Percentiles rank a stretch among this genome's conserved stretches.
Evolutionary conservation across 2,113 vertebrate species (phyloP).

Genomic region (Melanerpes aurifrons): DNA sequence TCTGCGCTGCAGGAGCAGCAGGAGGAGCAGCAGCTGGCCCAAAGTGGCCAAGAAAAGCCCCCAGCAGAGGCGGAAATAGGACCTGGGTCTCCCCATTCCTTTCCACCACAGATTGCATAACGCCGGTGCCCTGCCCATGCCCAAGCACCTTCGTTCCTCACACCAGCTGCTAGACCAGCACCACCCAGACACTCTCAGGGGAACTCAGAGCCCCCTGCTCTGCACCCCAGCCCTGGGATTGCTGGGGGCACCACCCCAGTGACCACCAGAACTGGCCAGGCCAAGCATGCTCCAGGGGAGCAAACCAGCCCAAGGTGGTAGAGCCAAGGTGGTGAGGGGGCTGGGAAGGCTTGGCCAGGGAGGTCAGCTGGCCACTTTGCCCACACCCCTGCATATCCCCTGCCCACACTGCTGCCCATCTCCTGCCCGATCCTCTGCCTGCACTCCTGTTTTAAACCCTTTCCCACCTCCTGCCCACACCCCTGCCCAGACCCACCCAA

Average conservation of each 20-base stretch:
- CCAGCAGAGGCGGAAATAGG: constrained; percentile 7
- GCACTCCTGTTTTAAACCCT: no score
- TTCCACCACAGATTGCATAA: constrained; percentile 42
- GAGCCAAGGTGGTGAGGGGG: rapidly evolving
- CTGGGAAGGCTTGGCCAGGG: no score
- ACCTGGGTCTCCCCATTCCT: constrained; percentile 22
- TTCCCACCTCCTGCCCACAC: no score
- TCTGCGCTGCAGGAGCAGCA: not conserved
- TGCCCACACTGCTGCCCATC: not conserved
- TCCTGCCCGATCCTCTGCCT: no score
- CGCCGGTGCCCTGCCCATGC: not conserved
- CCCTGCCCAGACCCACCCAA: no score
- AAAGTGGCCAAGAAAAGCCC: not conserved
- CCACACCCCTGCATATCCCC: no score
- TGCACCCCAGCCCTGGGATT: rapidly evolving
- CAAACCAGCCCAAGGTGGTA: not conserved
- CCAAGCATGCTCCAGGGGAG: not conserved
- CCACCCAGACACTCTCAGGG: rapidly evolving
- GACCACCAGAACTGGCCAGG: rapidly evolving
- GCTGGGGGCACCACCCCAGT: not conserved
- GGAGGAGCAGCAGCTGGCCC: not conserved
- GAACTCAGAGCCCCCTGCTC: not conserved
- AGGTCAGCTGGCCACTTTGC: not conserved
- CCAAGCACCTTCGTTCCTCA: not conserved
- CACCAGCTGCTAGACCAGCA: not conserved